Conservation (phyloP, 2,797 vertebrate species). For the Schizothorax lantsangensis region DNA sequence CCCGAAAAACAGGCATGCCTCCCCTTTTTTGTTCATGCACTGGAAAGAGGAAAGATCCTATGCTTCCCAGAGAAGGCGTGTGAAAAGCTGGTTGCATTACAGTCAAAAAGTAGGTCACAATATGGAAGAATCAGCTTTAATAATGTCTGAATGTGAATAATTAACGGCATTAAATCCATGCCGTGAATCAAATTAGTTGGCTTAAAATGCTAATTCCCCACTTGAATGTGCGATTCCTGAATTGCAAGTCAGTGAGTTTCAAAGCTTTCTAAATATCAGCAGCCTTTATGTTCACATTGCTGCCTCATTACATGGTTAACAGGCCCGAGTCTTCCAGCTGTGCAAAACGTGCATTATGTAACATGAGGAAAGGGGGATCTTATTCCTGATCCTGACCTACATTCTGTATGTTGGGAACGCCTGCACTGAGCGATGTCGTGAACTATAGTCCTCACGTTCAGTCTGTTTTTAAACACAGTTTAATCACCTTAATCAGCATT, state of each 20-base stretch:
- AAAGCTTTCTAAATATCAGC: constrained; percentile 10
- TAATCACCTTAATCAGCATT: not conserved
- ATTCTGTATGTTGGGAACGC: constrained; percentile 31
- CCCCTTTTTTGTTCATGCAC: constrained; percentile 35
- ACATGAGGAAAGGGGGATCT: not conserved
- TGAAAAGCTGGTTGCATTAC: constrained; percentile 17
- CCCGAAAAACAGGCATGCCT: constrained; percentile 33
- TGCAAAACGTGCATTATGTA: constrained; percentile 28
- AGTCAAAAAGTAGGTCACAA: constrained; percentile 48
- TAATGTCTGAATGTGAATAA: constrained; percentile 29
- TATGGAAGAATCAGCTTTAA: constrained; percentile 24
- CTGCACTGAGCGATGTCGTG: not conserved
- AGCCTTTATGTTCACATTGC: constrained; percentile 13
- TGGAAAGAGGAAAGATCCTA: not conserved
- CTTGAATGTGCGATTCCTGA: constrained; percentile 1
- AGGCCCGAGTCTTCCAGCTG: constrained; percentile 25
- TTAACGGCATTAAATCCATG: constrained; percentile 22
- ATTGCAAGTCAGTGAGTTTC: not conserved
- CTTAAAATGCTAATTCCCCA: constrained; percentile 12
- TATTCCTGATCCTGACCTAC: constrained; percentile 45
- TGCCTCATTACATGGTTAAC: constrained; percentile 12
- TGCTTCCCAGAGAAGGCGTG: constrained; percentile 41
- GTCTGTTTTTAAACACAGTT: not conserved
- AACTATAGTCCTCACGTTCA: constrained; percentile 12
- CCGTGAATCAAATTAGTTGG: not conserved